Base-by-base conservation (phyloP, 2,888 invertebrate genomes). In the Lithophane semibrunnea region DNA sequence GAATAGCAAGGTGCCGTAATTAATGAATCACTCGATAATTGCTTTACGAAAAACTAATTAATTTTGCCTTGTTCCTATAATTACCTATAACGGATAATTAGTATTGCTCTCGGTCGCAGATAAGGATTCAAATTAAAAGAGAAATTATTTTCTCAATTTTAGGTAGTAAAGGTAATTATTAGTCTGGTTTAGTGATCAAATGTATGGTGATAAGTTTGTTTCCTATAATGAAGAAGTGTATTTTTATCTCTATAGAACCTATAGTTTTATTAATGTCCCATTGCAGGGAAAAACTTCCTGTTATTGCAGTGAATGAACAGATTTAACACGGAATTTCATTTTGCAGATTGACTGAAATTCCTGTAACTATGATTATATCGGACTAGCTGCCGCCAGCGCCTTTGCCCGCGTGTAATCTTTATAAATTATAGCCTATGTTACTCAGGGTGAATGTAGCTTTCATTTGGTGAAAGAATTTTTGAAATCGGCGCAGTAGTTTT, bases 11-110 rank as follows among this genome's bases (percentile, higher is more conserved):
- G 82, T 63, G 73, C 77, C 68, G 73, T 82, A 73, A 83, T 85
- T 85, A 85, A 82, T 63, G 47, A 67, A 85, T 63, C 77, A 71
- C 9, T 72, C 86, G 83, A 82, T 85, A 85, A 85, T 77, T 83
- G 83, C 78, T 83, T 82, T 44, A 61, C 65, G 82, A 77, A 85
- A 85, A 85, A 72, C 67, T 85, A 85, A 83, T 83, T 83, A 83
- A 83, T 82, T 82, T 65, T 72, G 13, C 73, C 83, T 68, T 85
- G 83, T 83, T 83, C 73, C 56, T 77, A 85, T 83, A 85, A 83
- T 83, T 74, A 83, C 24, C 71, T 85, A 58, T 83, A 77, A 82
- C 58, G n/a, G 64, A 60, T 85, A 77, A 87, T 79, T 78, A 76
- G 65, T 76, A 79, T 76, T 76, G 88, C 70, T 69, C 66, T 70